Evolutionary conservation across 2,888 invertebrate species (phyloP), one percentile per base, ranked within the genome.

Genomic region (Tromatobia lineatoria): DNA sequence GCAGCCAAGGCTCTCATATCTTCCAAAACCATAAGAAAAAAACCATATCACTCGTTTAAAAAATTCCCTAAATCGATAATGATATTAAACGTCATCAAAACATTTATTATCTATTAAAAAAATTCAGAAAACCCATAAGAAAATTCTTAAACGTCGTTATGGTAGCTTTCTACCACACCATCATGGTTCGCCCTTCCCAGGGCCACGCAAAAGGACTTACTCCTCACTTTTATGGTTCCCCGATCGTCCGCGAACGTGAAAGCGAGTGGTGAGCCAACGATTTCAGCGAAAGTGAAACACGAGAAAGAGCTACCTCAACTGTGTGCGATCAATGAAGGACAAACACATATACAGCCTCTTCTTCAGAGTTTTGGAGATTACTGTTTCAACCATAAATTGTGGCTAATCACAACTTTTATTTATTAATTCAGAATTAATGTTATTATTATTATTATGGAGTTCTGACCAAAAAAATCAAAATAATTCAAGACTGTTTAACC

Each of bases 251-350:
- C 67, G 79, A 82, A 85, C 82, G 79, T 82, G 71, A 82, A 82
- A 85, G 82, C 85, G 85, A 85, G 85, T 85, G 82, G 85, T 85
- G 82, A 85, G 82, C 85, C 82, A 82, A 85, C 82, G 85, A 82
- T 85, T 76, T 82, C 67, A 85, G 59, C 82, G 85, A 85, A 85
- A 85, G 85, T 85, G 85, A 85, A 85, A 82, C 85, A 57, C 45
- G 84, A 75, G 71, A 79, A 15, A 34, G 42, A 54, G 20, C 45
- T 18, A 59, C 47, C 20, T 18, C 15, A 23, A 23, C 52, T 23
- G 25, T 13, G 20, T 45, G 73, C 18, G 64, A 61, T 13, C 1
- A 8, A 38, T 0, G 11, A 18, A 42, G n/a, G 38, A 42, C 42
- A 64, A 38, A 42, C 20, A 38, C 38, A 64, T 11, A 3, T 42